Evolutionary conservation across 2,797 vertebrate genomes (phyloP), one percentile per base, ranked within the genome.

Genomic region (Esox lucius): DNA sequence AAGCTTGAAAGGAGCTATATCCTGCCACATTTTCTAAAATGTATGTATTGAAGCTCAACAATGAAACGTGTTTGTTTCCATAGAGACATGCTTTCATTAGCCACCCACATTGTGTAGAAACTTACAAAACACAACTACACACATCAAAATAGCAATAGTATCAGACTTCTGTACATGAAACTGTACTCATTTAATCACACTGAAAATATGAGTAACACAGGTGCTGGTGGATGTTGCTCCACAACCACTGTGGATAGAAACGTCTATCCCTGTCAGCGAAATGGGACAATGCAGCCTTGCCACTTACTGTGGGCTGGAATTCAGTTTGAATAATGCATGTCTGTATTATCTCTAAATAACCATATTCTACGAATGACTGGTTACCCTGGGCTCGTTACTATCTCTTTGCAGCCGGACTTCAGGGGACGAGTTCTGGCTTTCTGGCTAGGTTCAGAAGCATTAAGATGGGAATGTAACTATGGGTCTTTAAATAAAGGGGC

Each of bases 301-400:
- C 35, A 68, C 6, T 16, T 61, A 66, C 26, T 51, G 73, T 24
- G 28, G 73, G 69, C 12, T 68, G 35, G 7, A 48, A 62, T 71
- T 70, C 71, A 59, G 11, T 78, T 80, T 89, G 51, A 89, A 87
- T 89, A 89, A 77, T 89, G 84, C 85, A 76, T 70, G 76, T 13
- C 72, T 39, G 61, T 75, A 86, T 83, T 82, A 87, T 79, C 79
- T 87, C 80, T 39, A 75, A 86, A 88, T 84, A 80, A 83, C 78
- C 71, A 16, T 19, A 49, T 77, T 83, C 88, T 84, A 88, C 88
- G 88, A 80, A 80, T 70, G 53, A 22, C 72, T 64, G 73, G 78
- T 69, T 62, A 42, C n/a, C 8, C 72, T 31, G 56, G 71, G 66
- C 12, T 49, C 26, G 73, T 65, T 68, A 49, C 39, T n/a, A 68